Percentiles rank a stretch among this genome's conserved stretches.
phyloP scores from a whole-genome alignment of 2,888 invertebrate species.

The Andrena minutula region DNA sequence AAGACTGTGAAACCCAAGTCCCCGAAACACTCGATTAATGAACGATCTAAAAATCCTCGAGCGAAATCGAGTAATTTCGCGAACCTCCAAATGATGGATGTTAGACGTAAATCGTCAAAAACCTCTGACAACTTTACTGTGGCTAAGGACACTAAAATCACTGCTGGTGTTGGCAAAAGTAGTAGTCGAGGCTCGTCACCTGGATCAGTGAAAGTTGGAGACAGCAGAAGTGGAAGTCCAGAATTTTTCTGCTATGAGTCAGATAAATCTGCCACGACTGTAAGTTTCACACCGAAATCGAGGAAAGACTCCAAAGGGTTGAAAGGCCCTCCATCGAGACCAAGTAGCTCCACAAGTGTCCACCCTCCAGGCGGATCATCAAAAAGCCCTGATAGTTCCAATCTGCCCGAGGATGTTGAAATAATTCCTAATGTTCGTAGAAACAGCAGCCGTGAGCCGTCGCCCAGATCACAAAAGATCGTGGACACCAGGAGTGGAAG shows the following conservation, averaged over 20 bases:
- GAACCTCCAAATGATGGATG: neutral
- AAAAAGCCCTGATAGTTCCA: neutral
- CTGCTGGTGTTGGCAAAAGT: neutral
- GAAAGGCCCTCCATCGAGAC: neutral
- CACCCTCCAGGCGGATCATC: neutral
- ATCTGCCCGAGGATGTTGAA: neutral
- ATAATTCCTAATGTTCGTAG: neutral
- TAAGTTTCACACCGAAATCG: constrained; percentile 5
- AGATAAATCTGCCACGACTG: constrained; percentile 24
- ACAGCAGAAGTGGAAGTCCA: constrained; percentile 7
- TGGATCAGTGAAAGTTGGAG: neutral
- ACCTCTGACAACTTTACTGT: neutral
- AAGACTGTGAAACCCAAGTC: constrained; percentile 2
- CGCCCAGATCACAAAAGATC: neutral
- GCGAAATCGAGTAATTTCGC: neutral
- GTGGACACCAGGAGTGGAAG: neutral
- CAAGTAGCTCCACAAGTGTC: neutral
- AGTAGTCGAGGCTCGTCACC: neutral
- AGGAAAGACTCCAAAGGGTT: neutral
- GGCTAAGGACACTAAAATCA: neutral
- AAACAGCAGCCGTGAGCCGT: neutral
- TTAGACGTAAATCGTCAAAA: neutral
- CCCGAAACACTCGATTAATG: too few species aligned
- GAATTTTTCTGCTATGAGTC: constrained; percentile 36
- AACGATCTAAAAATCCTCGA: neutral